Evolutionary conservation across 2,113 vertebrate genomes (phyloP), one percentile per base, ranked within the genome.

Genomic region (Noturus placidus): DNA sequence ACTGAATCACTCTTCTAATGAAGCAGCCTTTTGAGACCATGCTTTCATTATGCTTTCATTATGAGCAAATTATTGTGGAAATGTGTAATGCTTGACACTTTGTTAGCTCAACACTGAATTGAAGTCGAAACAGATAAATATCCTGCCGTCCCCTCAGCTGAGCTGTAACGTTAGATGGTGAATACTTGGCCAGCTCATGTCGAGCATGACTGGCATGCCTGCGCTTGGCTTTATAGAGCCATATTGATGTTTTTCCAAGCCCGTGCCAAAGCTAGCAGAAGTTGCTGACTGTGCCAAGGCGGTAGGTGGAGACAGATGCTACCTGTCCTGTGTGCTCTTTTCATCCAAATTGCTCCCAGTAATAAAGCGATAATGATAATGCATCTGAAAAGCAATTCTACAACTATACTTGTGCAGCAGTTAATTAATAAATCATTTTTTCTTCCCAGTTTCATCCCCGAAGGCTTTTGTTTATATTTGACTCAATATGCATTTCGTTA

Each of bases 271-370:
- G 93, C 93, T 94, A 93, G 93, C 94, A 95, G 94, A 95, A 94
- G 94, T 95, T 92, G 92, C 93, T 89, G 91, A 89, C 82, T 90
- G 93, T 96, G 95, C 94, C 95, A 96, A 96, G 91, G 93, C 94
- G 92, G 94, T 94, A 95, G 95, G 93, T 94, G 93, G 94, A 94
- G 94, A 94, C 95, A 96, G 95, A 95, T 95, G 95, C 94, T 96
- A 96, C 94, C 94, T 95, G 95, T 95, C 94, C 93, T 93, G 90
- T 88, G 56, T 76, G 86, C 90, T 92, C 92, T 90, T 93, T 92
- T 72, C 92, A 93, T 93, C 93, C 95, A 95, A 93, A 95, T 94
- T 94, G 93, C 93, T 93, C 90, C 87, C 85, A 82, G 92, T 95
- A 94, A 95, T 95, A 95, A 94, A 95, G 94, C 92, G 91, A 89